A percentile compares a stretch with the other conserved stretches of the same genome.
These are phyloP conservation scores for Lates calcarifer DNA, from an alignment of 2,113 vertebrate species.

Conservation along the genomic window DNA sequence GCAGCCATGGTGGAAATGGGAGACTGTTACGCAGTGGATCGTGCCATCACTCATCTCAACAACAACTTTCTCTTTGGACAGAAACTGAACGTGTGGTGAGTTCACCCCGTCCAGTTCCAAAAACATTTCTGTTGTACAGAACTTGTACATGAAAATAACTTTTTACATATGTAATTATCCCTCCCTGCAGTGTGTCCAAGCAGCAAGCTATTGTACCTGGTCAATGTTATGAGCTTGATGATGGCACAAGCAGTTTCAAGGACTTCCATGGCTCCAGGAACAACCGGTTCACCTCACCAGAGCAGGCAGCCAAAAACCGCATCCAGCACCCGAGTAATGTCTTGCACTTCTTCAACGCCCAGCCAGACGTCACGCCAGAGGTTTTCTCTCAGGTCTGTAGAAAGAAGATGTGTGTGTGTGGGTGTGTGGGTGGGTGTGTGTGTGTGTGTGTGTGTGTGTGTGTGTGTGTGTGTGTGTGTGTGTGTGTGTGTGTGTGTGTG, in stretches of 20 bases:
- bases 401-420: accelerated
- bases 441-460: background rate
- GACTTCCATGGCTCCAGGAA: slow-evolving; percentile 95
- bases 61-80: slow-evolving; percentile 95
- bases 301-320: slow-evolving; percentile 96
- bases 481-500: no score
- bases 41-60: slow-evolving; percentile 95
- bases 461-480: no score
- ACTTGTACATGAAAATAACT: no score
- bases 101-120: background rate
- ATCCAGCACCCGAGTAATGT: slow-evolving; percentile 97
- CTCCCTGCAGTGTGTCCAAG: slow-evolving; percentile 90
- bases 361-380: slow-evolving; percentile 90
- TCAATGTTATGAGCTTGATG: slow-evolving; percentile 94
- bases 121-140: background rate
- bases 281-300: slow-evolving; percentile 94
- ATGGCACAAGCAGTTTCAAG: slow-evolving; percentile 93
- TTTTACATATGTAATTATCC: background rate
- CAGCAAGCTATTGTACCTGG: slow-evolving; percentile 95
- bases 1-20: slow-evolving; percentile 98
- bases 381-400: slow-evolving; percentile 89
- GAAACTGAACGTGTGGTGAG: slow-evolving; percentile 95
- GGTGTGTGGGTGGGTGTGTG: background rate
- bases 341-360: slow-evolving; percentile 96
- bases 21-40: slow-evolving; percentile 93